Conservation (phyloP, 2,113 vertebrate genomes). For the Cryptomyrus ogoouensis region DNA sequence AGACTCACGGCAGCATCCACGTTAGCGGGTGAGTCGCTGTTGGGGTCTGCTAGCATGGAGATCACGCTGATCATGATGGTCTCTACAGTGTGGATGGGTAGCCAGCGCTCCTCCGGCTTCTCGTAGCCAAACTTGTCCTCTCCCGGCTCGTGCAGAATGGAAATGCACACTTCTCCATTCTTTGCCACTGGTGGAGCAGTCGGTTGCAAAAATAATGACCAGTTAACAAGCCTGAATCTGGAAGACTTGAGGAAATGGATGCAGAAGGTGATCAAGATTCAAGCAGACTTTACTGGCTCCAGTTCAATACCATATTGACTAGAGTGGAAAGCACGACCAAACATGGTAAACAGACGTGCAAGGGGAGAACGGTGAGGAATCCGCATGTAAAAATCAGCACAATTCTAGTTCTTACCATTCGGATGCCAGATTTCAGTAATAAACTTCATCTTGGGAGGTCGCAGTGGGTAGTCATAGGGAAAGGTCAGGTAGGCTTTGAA, state of each 20-base stretch:
- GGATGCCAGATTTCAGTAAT: constrained; percentile 69
- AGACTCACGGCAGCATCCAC: constrained; percentile 65
- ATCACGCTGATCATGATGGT: constrained; percentile 70
- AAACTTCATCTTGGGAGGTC: constrained; percentile 68
- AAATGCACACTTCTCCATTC: constrained; percentile 66
- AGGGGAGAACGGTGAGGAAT: not conserved
- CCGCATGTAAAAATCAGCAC: not conserved
- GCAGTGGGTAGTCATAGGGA: constrained; percentile 59
- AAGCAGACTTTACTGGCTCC: not conserved
- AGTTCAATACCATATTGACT: not conserved
- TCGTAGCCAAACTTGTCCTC: constrained; percentile 68
- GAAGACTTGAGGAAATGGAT: not conserved
- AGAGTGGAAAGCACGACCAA: not conserved
- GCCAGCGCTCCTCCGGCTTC: constrained; percentile 66
- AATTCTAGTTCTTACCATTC: constrained; percentile 49
- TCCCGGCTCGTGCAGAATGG: constrained; percentile 64
- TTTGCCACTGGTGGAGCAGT: constrained; percentile 51
- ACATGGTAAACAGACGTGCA: not conserved
- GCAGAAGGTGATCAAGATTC: not conserved
- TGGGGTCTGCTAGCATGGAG: constrained; percentile 68
- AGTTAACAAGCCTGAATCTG: not conserved
- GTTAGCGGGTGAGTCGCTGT: constrained; percentile 65
- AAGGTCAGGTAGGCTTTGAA: constrained; percentile 65
- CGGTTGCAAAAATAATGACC: not conserved
- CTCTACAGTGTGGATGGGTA: constrained; percentile 65